phyloP scores from a whole-genome alignment of 2,888 invertebrate species.

The Pardosa pseudoannulata region DNA sequence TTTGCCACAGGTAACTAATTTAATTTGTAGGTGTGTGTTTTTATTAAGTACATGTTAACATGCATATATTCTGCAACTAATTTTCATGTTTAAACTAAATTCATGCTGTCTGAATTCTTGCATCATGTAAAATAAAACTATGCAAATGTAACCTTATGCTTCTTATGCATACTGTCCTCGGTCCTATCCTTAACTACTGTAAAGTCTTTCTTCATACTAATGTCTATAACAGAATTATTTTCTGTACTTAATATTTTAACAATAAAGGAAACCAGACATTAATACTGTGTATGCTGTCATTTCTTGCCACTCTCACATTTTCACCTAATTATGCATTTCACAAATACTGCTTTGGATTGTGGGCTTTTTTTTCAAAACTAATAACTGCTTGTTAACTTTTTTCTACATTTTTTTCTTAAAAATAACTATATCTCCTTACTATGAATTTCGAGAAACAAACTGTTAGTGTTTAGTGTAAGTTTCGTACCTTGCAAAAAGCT shows the following conservation, averaged over 20 bases:
- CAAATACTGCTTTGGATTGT: slow-evolving; percentile 24
- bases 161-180: slow-evolving; percentile 18
- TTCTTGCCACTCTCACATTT: slow-evolving; percentile 53
- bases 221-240: slow-evolving; percentile 45
- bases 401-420: too few species aligned
- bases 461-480: too few species aligned
- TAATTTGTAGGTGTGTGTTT: too few species aligned
- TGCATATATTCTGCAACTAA: background rate
- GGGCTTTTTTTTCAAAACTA: background rate
- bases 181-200: slow-evolving; percentile 41
- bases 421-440: too few species aligned
- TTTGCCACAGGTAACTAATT: too few species aligned
- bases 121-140: too few species aligned
- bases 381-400: too few species aligned
- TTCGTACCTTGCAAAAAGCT: too few species aligned
- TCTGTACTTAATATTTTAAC: slow-evolving; percentile 68
- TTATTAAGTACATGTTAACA: too few species aligned
- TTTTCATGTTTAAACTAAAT: background rate
- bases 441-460: too few species aligned
- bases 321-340: slow-evolving; percentile 27
- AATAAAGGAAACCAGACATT: slow-evolving; percentile 61
- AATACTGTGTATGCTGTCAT: slow-evolving; percentile 63
- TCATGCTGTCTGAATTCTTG: background rate
- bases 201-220: slow-evolving; percentile 20
- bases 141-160: background rate